phyloP scores from a whole-genome alignment of 2,113 vertebrate genomes.

The Nipponia nippon region DNA sequence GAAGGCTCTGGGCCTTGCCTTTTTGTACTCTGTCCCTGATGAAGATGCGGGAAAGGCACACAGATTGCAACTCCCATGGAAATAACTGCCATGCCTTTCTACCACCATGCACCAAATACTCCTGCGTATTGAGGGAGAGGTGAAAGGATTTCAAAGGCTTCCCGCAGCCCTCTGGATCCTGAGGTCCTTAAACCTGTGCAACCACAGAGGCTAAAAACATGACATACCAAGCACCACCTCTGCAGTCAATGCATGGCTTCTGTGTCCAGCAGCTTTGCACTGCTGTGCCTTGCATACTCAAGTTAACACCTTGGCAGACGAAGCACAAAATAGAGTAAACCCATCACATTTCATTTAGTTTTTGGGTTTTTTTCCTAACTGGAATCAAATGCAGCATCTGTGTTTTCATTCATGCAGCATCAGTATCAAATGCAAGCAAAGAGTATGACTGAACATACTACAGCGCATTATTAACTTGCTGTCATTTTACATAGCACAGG shows the following conservation, averaged over 20 bases:
- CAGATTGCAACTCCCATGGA: background rate
- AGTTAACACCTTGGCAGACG: background rate
- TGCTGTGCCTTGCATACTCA: fast-evolving
- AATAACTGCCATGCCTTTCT: background rate
- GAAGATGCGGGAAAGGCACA: too few relatives aligned
- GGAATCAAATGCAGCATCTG: background rate
- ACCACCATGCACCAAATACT: background rate
- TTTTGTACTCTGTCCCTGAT: background rate
- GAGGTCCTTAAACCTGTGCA: background rate
- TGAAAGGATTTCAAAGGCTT: background rate
- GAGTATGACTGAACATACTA: background rate
- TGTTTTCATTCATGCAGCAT: background rate
- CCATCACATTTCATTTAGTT: background rate
- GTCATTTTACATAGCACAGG: background rate
- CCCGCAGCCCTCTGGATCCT: background rate
- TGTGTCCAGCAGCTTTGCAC: background rate
- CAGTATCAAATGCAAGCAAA: background rate
- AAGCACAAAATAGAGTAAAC: background rate
- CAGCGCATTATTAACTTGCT: background rate
- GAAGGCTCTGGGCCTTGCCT: background rate
- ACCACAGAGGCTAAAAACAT: background rate
- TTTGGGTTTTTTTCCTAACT: background rate
- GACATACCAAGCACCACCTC: too few relatives aligned
- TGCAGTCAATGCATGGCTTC: fast-evolving
- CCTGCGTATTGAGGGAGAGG: background rate